Base-by-base conservation (phyloP, 2,888 invertebrate species). In the Cactoblastis cactorum region DNA sequence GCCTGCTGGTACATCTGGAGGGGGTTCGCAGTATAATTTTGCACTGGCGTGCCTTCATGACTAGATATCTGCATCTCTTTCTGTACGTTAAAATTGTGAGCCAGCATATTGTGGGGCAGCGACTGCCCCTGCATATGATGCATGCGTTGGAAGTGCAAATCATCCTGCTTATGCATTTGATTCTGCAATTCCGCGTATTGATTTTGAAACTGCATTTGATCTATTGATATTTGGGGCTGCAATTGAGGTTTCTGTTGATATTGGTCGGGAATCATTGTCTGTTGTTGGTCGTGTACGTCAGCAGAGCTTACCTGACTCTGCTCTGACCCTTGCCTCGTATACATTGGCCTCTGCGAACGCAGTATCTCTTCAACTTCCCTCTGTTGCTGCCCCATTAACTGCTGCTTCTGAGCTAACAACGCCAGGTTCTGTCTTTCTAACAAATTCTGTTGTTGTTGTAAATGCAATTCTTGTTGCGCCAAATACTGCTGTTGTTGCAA, bases 381-480 rank as follows among this genome's bases (percentile, higher is more conserved):
- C 51, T 90, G 86, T n/a, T 91, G 91, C 52, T 91, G 90, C 0
- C 89, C 91, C 71, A 91, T 86, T 4, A 90, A 71, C 53, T 86
- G 90, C 55, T 87, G 87, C 56, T 90, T 90, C 50, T 90, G 86
- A 0, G 91, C 85, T 24, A 90, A 72, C 38, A 91, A 79, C 0
- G 91, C 84, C 33, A 91, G 72, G 48, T 88, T 90, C 64, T 91
- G 90, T 60, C 91, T 92, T 59, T 91, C 91, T 47, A 91, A 87
- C 32, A 90, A 81, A 60, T 92, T 92, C 57, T 91, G 91, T 54
- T 91, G 91, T 12, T 86, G 85, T 51, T 91, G 91, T 12, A 90
- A 73, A 49, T 90, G 85, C 35, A 83, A 66, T 58, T 90, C 90
- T 60, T 91, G 90, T 50, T 91, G 91, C 0, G 87, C 83, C 49